phyloP scores from a whole-genome alignment of 2,113 vertebrate species.

The Lipotes vexillifer region DNA sequence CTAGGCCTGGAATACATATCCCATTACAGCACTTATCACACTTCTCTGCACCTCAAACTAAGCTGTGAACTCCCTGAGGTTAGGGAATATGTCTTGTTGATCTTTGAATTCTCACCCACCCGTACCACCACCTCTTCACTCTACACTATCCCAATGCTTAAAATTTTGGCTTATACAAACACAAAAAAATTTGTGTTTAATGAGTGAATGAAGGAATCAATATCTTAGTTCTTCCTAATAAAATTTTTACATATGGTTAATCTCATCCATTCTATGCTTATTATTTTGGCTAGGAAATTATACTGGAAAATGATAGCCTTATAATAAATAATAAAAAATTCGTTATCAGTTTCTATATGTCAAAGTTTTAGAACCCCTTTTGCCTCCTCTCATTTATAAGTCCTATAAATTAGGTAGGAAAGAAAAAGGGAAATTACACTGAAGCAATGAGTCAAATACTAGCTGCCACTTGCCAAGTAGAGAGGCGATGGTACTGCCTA shows the following conservation, averaged over 20 bases:
- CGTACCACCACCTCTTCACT: rapidly evolving
- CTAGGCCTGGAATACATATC: neutral
- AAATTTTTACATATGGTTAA: neutral
- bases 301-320: neutral
- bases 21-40: neutral
- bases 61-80: neutral
- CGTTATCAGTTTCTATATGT: neutral
- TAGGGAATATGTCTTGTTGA: too few species aligned
- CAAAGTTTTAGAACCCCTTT: neutral
- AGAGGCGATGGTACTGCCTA: neutral
- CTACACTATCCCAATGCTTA: neutral
- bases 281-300: neutral
- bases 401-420: neutral
- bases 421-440: neutral
- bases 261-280: neutral
- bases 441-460: neutral
- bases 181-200: neutral
- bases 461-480: neutral
- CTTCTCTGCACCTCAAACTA: neutral
- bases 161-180: neutral
- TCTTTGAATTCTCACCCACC: neutral
- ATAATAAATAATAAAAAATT: neutral
- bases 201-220: neutral
- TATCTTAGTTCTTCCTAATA: neutral
- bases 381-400: neutral